Evolutionary conservation across 1,140 invertebrate species (phyloP), one percentile per base, ranked within the genome.

Genomic region (Brachionus plicatilis): DNA sequence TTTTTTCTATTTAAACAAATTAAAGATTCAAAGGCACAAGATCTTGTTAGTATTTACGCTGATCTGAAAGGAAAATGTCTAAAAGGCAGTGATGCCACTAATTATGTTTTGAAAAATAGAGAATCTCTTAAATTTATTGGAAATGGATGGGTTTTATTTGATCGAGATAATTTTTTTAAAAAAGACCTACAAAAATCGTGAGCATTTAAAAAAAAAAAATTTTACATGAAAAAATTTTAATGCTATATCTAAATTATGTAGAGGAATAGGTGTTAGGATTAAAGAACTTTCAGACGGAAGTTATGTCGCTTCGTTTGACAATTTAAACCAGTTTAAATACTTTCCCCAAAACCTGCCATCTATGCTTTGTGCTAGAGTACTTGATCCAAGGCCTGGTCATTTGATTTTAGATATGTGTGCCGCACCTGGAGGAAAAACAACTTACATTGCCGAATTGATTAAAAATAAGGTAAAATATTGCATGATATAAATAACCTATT

Each of bases 361-460:
- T n/a, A 82, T 82, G 20, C 37, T 82, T 17, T 82, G 79, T 37
- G 79, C 79, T 24, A 66, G 33, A 60, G 27, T 82, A 27, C 27
- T 82, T 65, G 79, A 82, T 65, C 97, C 98, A 2, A 95, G 97
- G 90, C 95, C 96, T 90, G 95, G 95, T 88, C 97, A 99, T 91
- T 92, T 93, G 86, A 93, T 99, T 85, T 90, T 99, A 24, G 98
- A 99, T 89, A 95, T 99, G 95, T 95, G 95, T 88, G 93, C 97
- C 8, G 98, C 98, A 1, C 98, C 97, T 4, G 97, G 97, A 85
- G 98, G 98, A 37, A 99, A 99, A 91, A 95, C 96, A 1, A 96
- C 96, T 0, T 96, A 99, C 89, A 97, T 99, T 86, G 92, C 96
- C 84, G 94, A 96, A 0, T 90, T 99, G 11, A 99, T 99, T 97